phyloP scores from a whole-genome alignment of 2,113 vertebrate species.

The Saccopteryx bilineata region DNA sequence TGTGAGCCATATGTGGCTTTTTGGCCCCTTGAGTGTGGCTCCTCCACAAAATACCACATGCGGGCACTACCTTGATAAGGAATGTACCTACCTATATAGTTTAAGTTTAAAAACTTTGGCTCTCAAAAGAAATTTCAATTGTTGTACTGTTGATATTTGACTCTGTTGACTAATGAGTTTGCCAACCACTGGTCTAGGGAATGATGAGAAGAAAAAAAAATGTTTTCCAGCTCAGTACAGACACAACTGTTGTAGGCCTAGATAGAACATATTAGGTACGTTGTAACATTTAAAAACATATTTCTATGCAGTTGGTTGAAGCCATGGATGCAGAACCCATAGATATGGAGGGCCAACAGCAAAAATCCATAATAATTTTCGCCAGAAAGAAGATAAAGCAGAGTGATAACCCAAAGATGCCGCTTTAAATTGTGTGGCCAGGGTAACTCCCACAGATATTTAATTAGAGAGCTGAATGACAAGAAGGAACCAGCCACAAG shows the following conservation, averaged over 20 bases:
- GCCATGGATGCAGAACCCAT: background rate
- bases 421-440: background rate
- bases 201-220: background rate
- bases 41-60: too few species aligned
- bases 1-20: too few species aligned
- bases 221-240: background rate
- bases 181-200: background rate
- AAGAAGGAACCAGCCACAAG: background rate
- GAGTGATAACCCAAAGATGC: background rate
- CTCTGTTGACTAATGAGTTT: too few species aligned
- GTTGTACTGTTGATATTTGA: too few species aligned
- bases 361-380: background rate
- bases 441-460: background rate
- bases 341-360: background rate
- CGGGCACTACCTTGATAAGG: too few species aligned
- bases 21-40: too few species aligned
- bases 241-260: background rate
- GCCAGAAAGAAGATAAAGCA: background rate
- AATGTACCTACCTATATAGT: too few species aligned
- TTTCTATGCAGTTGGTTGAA: background rate
- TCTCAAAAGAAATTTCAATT: too few species aligned
- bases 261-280: background rate
- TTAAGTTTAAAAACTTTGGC: too few species aligned
- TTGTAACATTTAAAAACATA: background rate
- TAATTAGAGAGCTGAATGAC: background rate